These are phyloP conservation scores for Drosophila novamexicana DNA, from an alignment of 1,140 invertebrate species.

Conservation along the genomic window DNA sequence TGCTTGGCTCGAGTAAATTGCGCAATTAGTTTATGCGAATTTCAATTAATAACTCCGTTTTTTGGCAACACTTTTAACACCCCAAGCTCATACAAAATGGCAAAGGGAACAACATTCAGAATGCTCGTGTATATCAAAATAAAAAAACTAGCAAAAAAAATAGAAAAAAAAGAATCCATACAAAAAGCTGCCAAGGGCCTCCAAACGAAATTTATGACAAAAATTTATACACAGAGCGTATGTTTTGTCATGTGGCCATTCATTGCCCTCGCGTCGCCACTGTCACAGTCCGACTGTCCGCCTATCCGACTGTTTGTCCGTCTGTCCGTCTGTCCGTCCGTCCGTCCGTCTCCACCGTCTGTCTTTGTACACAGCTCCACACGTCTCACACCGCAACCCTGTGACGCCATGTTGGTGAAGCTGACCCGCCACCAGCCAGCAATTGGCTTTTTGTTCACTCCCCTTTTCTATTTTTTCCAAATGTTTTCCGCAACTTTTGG, in stretches of 20 bases:
- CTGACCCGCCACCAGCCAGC: neutral
- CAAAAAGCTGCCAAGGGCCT: slow-evolving; percentile 46
- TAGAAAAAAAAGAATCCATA: neutral
- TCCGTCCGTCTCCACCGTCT: slow-evolving; percentile 13
- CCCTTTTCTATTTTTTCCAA: slow-evolving; percentile 40
- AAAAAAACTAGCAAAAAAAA: slow-evolving; percentile 18
- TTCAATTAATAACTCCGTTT: slow-evolving; percentile 46
- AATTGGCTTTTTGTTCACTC: slow-evolving; percentile 66
- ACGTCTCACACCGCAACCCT: neutral
- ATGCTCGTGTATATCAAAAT: slow-evolving; percentile 7
- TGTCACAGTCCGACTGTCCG: slow-evolving; percentile 12
- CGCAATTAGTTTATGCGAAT: slow-evolving; percentile 43
- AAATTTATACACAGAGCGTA: slow-evolving; percentile 74
- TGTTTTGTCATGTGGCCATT: slow-evolving; percentile 79
- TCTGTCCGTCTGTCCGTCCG: neutral
- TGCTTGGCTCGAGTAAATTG: slow-evolving; percentile 36
- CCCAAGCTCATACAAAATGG: slow-evolving; percentile 15
- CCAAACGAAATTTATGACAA: slow-evolving; percentile 74
- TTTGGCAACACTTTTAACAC: slow-evolving; percentile 29
- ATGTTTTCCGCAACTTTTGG: slow-evolving; percentile 56
- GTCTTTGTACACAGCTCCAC: slow-evolving; percentile 22
- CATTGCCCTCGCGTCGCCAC: slow-evolving; percentile 60
- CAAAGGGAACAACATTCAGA: slow-evolving; percentile 5
- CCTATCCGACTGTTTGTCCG: neutral
- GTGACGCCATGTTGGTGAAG: neutral